Percentiles rank a stretch among this genome's conserved stretches.
Evolutionary conservation across 2,113 vertebrate species (phyloP).

Genomic region (Spheniscus mendiculus): DNA sequence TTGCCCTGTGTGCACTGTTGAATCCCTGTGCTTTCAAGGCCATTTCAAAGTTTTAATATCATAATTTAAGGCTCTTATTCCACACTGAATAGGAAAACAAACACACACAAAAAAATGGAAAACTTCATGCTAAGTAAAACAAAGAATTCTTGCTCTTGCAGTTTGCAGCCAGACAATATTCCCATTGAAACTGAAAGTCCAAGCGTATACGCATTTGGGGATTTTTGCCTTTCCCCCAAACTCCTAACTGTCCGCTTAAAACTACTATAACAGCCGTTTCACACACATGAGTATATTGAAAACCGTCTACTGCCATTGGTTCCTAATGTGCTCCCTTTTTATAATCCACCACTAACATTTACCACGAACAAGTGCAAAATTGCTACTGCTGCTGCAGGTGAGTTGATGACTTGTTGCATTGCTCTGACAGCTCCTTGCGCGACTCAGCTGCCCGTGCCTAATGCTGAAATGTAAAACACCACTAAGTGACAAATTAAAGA

Average conservation of each 20-base stretch:
- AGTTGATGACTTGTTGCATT: background rate
- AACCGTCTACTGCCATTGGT: background rate
- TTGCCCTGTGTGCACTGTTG: background rate
- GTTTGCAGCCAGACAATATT: background rate
- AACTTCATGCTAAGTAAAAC: background rate
- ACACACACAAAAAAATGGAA: background rate
- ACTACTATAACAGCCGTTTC: background rate
- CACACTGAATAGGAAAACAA: background rate
- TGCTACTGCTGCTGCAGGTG: background rate
- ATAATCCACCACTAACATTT: background rate
- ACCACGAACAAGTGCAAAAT: background rate
- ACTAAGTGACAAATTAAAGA: background rate
- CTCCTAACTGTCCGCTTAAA: background rate
- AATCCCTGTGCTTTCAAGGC: background rate
- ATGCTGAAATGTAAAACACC: background rate
- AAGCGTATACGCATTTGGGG: background rate
- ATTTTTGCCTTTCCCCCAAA: background rate
- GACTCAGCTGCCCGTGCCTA: fast-evolving
- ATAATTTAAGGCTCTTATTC: background rate
- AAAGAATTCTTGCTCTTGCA: background rate
- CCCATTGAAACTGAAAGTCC: background rate
- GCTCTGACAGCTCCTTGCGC: background rate
- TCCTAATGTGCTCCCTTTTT: background rate
- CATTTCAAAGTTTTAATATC: background rate
- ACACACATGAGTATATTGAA: background rate